Base-by-base conservation (phyloP, 2,888 invertebrate genomes). In the Leuctra nigra region DNA sequence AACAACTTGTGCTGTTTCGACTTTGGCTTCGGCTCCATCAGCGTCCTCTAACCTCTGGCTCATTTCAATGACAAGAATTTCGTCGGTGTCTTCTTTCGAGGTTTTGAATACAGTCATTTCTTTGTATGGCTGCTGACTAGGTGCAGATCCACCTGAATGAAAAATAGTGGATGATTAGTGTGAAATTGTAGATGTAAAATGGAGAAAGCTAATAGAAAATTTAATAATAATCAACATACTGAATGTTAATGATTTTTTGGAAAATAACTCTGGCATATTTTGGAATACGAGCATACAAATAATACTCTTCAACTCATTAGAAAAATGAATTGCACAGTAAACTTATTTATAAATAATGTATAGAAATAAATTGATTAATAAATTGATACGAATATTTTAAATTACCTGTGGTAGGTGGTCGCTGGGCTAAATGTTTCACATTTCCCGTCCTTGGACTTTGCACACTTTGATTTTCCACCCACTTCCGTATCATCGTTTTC, bases 381-480 rank as follows among this genome's bases (percentile, higher is more conserved):
- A n/a, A n/a, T 22, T 9, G 9, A n/a, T 22, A 23, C 13, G 44
- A 16, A 22, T 1, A 4, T 20, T 3, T 11, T 18, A 2, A 44
- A 9, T 35, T 20, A 50, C 57, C 57, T n/a, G 57, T 53, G 7
- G 55, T 33, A 4, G 57, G 55, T 23, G 57, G 53, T 25, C 60
- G 39, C 6, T 41, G 36, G 46, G 63, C 55, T 9, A 18, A 13
- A 16, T 29, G 18, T 29, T 38, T 56, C n/a, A 11, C 35, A 16
- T 22, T 61, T 7, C 59, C 52, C 16, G 60, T 61, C 39, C 61
- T 61, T 67, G 86, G 84, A 63, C 90, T 86, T 74, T 91, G 89
- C 16, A 84, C 82, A 1, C 88, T 88, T 72, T 92, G 92, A 68
- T 90, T 91, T 72, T 92, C 92, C 1, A 93, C 92, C 93, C 93